Evolutionary conservation across 2,797 vertebrate species (phyloP), one percentile per base, ranked within the genome.

Genomic region (Catostomus latipinnis): DNA sequence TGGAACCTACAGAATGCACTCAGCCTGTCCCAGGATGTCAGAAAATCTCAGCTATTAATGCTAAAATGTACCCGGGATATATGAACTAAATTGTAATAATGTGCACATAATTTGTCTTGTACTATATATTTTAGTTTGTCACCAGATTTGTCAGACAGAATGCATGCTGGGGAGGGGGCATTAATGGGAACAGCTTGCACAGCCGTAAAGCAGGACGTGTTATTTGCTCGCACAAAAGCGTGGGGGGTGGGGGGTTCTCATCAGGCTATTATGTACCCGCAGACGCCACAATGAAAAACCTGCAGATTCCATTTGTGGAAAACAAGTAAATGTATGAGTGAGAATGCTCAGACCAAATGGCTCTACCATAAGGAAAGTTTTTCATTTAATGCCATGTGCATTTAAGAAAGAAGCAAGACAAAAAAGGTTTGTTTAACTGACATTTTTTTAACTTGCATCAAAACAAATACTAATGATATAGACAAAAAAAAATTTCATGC

Each of bases 161-260:
- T 5, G 65, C 14, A 43, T 61, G 63, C 65, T 46, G 60, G 6
- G 12, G 62, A 7, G 66, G 12, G 61, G 65, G 61, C 71, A 71
- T 71, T 16, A 43, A 43, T 50, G 66, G 58, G 57, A 86, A 82
- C 68, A 82, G 84, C 60, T 77, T 70, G 79, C 54, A 78, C 78
- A 71, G 73, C 78, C 80, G 74, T 77, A 81, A 83, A 81, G 84
- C 50, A 76, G 72, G 67, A 73, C 61, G 78, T 82, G 78, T 68
- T 80, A 68, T 82, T 81, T 75, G 71, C 67, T 83, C 48, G 34
- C 72, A 83, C 82, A 81, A 83, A 75, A 69, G 79, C 46, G 60
- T 18, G 72, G 57, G 66, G 50, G 79, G 34, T 2, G 72, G 69
- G 82, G 73, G 74, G 22, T 22, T 62, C 62, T 65, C 10, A 48